Conservation (phyloP, 2,113 vertebrate genomes). For the Melanostigma gelatinosum region DNA sequence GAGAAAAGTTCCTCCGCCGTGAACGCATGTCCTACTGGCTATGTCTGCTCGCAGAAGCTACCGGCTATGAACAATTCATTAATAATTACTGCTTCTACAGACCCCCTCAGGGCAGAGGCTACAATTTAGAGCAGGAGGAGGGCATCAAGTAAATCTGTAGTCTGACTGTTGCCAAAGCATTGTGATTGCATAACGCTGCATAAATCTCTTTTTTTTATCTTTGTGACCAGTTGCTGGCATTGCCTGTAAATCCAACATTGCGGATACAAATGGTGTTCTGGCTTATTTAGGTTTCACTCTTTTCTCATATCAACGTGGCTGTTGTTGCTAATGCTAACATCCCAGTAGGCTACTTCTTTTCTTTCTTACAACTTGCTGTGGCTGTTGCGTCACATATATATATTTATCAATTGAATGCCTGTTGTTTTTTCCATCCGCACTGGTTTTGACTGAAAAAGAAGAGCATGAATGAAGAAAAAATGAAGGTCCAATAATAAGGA, state of each 20-base stretch:
- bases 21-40: conserved; percentile 54
- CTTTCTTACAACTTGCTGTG: neutral
- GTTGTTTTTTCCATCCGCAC: neutral
- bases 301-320: neutral
- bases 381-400: neutral
- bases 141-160: conserved; percentile 23
- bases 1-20: conserved; percentile 58
- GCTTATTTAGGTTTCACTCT: neutral
- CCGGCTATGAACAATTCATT: conserved; percentile 70
- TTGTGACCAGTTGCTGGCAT: neutral
- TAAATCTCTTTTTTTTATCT: neutral
- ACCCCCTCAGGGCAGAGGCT: conserved; percentile 25
- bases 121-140: conserved; percentile 54
- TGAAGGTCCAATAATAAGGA: neutral
- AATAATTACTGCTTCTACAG: conserved; percentile 62
- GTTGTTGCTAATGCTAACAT: neutral
- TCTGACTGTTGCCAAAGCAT: conserved; percentile 20
- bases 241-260: neutral
- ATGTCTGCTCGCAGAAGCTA: conserved; percentile 50
- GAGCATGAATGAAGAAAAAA: neutral
- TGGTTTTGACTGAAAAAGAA: neutral
- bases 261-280: neutral
- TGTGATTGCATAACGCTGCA: neutral
- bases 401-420: no score
- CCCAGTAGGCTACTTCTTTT: neutral